These are phyloP conservation scores for Lindbergichthys nudifrons DNA, from an alignment of 2,797 vertebrate species.

Conservation along the genomic window DNA sequence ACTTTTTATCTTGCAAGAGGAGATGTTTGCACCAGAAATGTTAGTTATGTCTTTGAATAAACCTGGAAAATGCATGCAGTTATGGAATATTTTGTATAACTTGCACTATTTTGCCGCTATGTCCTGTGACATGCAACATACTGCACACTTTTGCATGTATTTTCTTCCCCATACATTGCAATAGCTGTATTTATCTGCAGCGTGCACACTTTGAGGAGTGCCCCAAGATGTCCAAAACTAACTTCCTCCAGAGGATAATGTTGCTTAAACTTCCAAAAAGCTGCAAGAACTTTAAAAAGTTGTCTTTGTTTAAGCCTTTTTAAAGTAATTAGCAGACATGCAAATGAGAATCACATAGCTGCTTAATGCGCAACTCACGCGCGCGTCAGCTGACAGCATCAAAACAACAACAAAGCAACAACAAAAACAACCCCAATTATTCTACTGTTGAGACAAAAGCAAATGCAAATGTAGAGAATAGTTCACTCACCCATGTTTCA, in stretches of 20 bases:
- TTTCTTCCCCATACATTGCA: neutral
- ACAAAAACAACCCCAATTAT: neutral
- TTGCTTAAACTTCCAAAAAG: neutral
- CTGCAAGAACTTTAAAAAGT: conserved; percentile 16
- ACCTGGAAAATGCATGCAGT: neutral
- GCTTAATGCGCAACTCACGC: conserved; percentile 8
- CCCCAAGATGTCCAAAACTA: too few species aligned
- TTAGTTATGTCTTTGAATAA: neutral
- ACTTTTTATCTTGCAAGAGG: neutral
- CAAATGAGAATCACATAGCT: conserved; percentile 9
- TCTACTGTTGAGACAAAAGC: neutral
- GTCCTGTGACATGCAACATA: neutral
- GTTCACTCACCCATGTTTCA: conserved; percentile 59
- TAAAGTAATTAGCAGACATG: conserved; percentile 43
- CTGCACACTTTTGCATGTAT: neutral
- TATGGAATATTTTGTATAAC: neutral
- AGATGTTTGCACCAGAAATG: neutral
- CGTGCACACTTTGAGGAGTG: neutral
- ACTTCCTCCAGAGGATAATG: neutral
- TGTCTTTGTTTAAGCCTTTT: conserved; percentile 21
- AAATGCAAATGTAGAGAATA: accelerated
- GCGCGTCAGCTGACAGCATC: neutral
- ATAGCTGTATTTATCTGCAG: neutral
- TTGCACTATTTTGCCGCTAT: neutral
- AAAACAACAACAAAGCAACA: neutral